phyloP scores from a whole-genome alignment of 2,888 invertebrate genomes.

The Helobdella robusta region DNA sequence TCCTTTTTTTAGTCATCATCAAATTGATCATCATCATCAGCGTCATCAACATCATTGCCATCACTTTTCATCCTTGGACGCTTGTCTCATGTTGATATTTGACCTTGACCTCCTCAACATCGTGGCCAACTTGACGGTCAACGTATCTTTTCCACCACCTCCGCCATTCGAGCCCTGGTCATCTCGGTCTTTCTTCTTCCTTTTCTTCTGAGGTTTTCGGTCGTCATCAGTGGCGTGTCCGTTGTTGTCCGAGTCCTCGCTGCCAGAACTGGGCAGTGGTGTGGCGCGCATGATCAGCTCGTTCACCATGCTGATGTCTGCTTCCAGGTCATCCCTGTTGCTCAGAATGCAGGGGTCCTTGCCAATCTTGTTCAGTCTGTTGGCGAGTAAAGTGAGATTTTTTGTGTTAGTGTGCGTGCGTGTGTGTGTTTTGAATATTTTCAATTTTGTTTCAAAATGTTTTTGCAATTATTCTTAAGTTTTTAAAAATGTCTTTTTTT shows the following conservation, averaged over 20 bases:
- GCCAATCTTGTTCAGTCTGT: slow-evolving; percentile 92
- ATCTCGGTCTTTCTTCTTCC: slow-evolving; percentile 24
- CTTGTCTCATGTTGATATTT: slow-evolving; percentile 25
- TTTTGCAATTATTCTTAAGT: too few relatives aligned
- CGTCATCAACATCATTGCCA: neutral
- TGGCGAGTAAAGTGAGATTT: too few relatives aligned
- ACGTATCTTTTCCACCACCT: slow-evolving; percentile 18
- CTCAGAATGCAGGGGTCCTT: slow-evolving; percentile 67
- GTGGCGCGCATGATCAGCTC: slow-evolving; percentile 38
- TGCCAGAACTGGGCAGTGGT: slow-evolving; percentile 31
- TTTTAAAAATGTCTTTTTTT: too few relatives aligned
- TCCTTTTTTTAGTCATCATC: neutral
- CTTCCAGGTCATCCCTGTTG: slow-evolving; percentile 46
- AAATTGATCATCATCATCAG: neutral
- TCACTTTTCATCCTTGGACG: slow-evolving; percentile 25
- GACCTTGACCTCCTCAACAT: slow-evolving; percentile 25
- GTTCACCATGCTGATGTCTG: slow-evolving; percentile 47
- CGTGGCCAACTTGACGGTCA: slow-evolving; percentile 28
- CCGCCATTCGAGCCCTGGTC: slow-evolving; percentile 19
- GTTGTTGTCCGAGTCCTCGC: slow-evolving; percentile 26
- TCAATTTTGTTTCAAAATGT: too few relatives aligned
- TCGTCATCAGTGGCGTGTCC: neutral
- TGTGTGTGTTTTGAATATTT: too few relatives aligned
- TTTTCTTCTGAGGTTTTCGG: slow-evolving; percentile 13
- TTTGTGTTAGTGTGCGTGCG: too few relatives aligned